Conservation (phyloP, 1,140 invertebrate species). For the Mycetomoellerius zeteki region DNA sequence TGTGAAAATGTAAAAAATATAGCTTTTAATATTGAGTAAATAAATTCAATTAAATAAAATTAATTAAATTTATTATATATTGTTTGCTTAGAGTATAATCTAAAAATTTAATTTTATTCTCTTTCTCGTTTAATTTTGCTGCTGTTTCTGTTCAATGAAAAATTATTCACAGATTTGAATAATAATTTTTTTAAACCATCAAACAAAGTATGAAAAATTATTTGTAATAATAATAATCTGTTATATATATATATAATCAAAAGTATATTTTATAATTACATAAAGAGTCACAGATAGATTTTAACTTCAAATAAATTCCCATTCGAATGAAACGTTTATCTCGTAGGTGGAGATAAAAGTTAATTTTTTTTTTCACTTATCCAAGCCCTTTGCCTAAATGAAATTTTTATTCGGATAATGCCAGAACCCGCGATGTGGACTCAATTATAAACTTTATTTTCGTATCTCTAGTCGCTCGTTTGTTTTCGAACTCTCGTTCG, state of each 20-base stretch:
- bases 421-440: constrained; percentile 6
- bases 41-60: constrained; percentile 15
- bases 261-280: neutral
- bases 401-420: constrained; percentile 54
- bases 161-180: neutral
- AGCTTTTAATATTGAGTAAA: neutral
- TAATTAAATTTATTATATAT: neutral
- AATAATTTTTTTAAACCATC: neutral
- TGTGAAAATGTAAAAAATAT: neutral
- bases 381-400: constrained; percentile 40
- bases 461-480: constrained; percentile 40
- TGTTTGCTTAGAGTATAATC: neutral
- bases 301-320: constrained; percentile 11
- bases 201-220: neutral
- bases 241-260: neutral
- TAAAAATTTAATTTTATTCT: neutral
- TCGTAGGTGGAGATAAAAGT: neutral
- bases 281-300: neutral
- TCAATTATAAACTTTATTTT: constrained; percentile 59
- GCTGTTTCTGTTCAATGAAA: neutral
- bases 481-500: constrained; percentile 29
- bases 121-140: neutral
- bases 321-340: constrained; percentile 22
- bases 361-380: constrained; percentile 22
- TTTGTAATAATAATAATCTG: neutral